Base-by-base conservation (phyloP, 2,888 invertebrate genomes). In the Ochlodes sylvanus region DNA sequence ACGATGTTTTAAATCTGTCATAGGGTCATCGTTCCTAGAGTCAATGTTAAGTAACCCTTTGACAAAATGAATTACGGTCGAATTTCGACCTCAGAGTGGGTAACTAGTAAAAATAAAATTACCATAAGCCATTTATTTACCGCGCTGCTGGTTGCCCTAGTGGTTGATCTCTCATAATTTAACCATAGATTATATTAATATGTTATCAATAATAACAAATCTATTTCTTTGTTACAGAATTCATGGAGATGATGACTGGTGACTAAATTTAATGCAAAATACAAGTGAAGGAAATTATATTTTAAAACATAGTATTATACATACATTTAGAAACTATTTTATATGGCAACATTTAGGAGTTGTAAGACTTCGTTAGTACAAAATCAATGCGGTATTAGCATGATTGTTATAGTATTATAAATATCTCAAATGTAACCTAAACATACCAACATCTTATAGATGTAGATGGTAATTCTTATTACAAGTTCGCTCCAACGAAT, bases 171-270 rank as follows among this genome's bases (percentile, higher is more conserved):
- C n/a, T n/a, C n/a, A n/a, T n/a, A n/a, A n/a, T n/a, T n/a, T n/a
- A n/a, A n/a, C n/a, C n/a, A n/a, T n/a, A n/a, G n/a, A n/a, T n/a
- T n/a, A n/a, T 15, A 14, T 1, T 27, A 27, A 27, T 4, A 4
- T 27, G 5, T 5, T 27, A 5, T 2, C 5, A 5, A 27, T 27
- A 5, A 27, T 27, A 27, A 27, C 27, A 54, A 47, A 38, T 67
- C 38, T 68, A 75, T 73, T 73, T 65, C 71, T 78, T 86, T 79
- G 76, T 94, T 94, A 67, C 94, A 97, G 97, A 98, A 94, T 98
- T 98, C 94, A 98, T 98, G 97, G 97, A 98, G 93, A 97, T 98
- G 97, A 98, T 97, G 97, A 97, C 97, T 83, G 97, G 97, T 82
- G 97, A 97, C 90, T 97, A 96, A 95, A 77, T 71, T 70, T 72